Conservation (phyloP, 2,113 vertebrate genomes). For the Alethe castanea region DNA sequence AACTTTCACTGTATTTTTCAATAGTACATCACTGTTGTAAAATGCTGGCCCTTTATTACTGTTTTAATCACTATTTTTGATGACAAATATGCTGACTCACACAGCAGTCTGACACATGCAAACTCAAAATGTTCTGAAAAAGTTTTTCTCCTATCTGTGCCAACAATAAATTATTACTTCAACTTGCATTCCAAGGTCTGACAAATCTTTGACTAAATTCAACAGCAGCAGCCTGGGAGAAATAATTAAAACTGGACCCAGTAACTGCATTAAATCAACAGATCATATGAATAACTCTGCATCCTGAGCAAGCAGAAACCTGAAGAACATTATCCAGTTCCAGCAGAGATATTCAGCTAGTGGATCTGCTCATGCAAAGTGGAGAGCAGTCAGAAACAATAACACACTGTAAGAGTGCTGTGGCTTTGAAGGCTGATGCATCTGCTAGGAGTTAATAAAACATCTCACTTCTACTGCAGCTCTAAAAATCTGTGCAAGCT, state of each 20-base stretch:
- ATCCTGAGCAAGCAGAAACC: not conserved
- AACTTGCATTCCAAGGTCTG: not conserved
- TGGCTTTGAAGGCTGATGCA: not conserved
- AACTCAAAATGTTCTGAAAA: not conserved
- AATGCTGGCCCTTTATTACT: not conserved
- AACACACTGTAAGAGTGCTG: accelerated
- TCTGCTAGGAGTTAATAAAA: not conserved
- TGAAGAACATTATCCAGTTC: not conserved
- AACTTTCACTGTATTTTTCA: not conserved
- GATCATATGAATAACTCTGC: not conserved
- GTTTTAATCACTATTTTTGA: not conserved
- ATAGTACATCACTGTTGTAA: not conserved
- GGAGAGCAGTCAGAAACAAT: not conserved
- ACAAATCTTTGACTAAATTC: not conserved
- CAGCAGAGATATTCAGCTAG: not conserved
- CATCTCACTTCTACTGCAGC: not conserved
- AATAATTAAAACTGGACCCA: not conserved
- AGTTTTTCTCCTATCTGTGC: not conserved
- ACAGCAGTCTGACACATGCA: not conserved
- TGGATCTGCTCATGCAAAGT: not conserved
- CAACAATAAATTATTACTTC: not conserved
- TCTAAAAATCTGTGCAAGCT: not conserved
- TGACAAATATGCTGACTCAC: not conserved
- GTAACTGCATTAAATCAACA: not conserved
- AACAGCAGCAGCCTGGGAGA: not conserved